These are phyloP conservation scores for Propithecus coquereli DNA, from an alignment of 2,113 vertebrate species.

Conservation along the genomic window DNA sequence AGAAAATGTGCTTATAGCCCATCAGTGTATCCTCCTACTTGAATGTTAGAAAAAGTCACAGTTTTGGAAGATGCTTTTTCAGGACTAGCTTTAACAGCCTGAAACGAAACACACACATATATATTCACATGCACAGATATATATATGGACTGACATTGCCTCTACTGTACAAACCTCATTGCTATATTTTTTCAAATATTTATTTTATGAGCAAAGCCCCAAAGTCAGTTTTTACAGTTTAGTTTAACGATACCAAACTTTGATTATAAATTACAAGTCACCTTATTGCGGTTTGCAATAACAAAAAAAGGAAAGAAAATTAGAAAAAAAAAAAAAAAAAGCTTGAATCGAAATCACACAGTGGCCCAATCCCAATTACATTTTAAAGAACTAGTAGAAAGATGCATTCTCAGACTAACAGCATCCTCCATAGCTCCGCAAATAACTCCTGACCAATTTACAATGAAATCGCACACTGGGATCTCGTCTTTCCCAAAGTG, in stretches of 20 bases:
- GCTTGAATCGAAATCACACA: not conserved
- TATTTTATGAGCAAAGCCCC: conserved; percentile 76
- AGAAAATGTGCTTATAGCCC: conserved; percentile 34
- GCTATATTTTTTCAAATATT: conserved; percentile 70
- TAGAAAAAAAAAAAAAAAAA: not conserved
- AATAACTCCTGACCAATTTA: conserved; percentile 41
- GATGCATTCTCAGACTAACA: conserved; percentile 41
- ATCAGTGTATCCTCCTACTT: not conserved
- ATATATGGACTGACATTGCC: not conserved
- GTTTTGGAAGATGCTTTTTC: conserved; percentile 58
- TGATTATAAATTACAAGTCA: conserved; percentile 81
- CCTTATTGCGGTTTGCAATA: conserved; percentile 64
- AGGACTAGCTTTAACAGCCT: conserved; percentile 11
- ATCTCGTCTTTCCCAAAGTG: conserved; percentile 58
- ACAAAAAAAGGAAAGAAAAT: not conserved
- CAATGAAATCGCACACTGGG: not conserved
- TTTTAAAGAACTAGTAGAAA: conserved; percentile 79
- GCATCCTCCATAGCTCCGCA: conserved; percentile 43
- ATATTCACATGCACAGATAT: not conserved
- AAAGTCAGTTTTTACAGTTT: conserved; percentile 76
- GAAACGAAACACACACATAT: not conserved
- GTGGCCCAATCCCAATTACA: conserved; percentile 78
- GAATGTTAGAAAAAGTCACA: not conserved
- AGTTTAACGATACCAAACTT: conserved; percentile 80
- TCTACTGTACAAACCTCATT: conserved; percentile 20